A percentile compares a stretch with the other conserved stretches of the same genome.
These are phyloP conservation scores for Rhineura floridana DNA, from an alignment of 2,113 vertebrate genomes.

Conservation along the genomic window DNA sequence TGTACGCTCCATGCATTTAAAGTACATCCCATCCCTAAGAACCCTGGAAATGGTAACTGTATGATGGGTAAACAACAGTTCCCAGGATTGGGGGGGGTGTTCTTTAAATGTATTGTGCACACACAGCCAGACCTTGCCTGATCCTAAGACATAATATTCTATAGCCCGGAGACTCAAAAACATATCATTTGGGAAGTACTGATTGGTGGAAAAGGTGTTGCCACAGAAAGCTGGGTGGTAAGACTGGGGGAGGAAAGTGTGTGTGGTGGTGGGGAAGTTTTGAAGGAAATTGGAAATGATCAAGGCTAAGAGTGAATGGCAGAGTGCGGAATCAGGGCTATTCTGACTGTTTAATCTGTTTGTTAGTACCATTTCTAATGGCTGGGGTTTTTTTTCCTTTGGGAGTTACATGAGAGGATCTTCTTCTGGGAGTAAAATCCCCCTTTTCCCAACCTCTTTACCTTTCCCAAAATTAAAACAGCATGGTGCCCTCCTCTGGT, in stretches of 20 bases:
- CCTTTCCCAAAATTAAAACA: neutral
- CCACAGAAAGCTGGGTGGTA: neutral
- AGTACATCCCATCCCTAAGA: too few species aligned
- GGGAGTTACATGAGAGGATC: neutral
- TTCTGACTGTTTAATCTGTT: neutral
- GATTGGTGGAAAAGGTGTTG: neutral
- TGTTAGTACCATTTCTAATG: neutral
- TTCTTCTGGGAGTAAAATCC: too few species aligned
- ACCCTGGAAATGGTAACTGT: too few species aligned
- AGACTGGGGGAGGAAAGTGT: neutral
- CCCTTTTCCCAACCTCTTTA: neutral
- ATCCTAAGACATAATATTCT: too few species aligned
- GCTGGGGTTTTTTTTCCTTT: neutral
- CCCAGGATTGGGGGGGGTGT: too few species aligned
- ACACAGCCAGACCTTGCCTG: too few species aligned
- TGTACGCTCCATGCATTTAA: too few species aligned
- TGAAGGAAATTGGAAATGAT: neutral
- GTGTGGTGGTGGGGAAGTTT: too few species aligned
- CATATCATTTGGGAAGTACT: neutral
- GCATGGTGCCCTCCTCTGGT: too few species aligned
- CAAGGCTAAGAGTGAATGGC: neutral
- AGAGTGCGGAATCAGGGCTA: neutral
- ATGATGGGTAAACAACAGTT: too few species aligned
- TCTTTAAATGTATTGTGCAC: too few species aligned
- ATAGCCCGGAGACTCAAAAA: neutral